Evolutionary conservation across 1,140 invertebrate species (phyloP).

Genomic region (Paraescarpia echinospica): DNA sequence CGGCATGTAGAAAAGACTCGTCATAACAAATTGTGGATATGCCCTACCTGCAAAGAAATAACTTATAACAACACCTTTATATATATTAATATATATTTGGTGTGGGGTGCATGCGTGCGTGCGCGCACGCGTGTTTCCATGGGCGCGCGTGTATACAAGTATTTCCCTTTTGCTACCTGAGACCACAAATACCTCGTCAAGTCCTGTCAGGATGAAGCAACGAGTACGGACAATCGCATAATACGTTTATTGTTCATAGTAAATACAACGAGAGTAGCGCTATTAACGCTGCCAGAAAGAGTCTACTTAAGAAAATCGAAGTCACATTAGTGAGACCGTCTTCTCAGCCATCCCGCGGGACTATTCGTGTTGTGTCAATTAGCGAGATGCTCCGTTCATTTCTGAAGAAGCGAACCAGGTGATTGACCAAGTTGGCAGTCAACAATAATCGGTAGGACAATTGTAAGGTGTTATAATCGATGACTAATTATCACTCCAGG

Average conservation of each 20-base stretch:
- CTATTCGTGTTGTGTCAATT: background rate
- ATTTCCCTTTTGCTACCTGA: no score
- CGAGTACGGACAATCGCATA: background rate
- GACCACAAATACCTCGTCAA: background rate
- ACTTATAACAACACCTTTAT: no score
- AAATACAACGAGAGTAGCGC: background rate
- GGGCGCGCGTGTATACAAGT: no score
- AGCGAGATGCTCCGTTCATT: background rate
- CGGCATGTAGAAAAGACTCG: no score
- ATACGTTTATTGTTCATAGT: background rate
- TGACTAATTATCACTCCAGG: background rate
- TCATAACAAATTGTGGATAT: no score
- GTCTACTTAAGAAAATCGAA: background rate
- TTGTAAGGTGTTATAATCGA: background rate
- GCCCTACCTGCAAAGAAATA: no score
- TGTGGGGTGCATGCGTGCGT: no score
- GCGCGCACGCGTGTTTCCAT: no score
- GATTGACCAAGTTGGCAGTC: background rate
- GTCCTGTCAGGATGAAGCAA: no score
- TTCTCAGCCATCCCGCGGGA: background rate
- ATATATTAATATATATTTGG: no score
- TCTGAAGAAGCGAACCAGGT: background rate
- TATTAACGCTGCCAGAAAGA: background rate
- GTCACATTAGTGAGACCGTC: background rate
- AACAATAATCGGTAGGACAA: background rate